Conservation (phyloP, 2,888 invertebrate genomes). For the Luperina testacea region DNA sequence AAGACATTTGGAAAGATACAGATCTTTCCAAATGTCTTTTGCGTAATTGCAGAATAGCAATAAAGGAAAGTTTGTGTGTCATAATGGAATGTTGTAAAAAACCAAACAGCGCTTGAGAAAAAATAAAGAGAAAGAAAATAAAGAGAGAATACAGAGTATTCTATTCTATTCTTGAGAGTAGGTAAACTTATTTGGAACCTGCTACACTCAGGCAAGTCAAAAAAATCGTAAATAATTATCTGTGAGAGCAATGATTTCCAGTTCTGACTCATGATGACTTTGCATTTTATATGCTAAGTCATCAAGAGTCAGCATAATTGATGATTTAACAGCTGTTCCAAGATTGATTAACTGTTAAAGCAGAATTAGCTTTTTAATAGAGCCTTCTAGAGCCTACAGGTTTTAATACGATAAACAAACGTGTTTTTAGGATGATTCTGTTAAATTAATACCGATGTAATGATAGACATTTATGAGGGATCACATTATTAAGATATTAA, state of each 20-base stretch:
- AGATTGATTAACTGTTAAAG: neutral
- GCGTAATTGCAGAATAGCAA: neutral
- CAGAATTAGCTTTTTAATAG: neutral
- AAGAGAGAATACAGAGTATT: too few species aligned
- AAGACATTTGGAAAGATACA: neutral
- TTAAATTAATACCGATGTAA: too few species aligned
- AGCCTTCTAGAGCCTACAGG: neutral
- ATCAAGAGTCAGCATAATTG: neutral
- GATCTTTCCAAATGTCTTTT: neutral
- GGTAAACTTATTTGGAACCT: neutral
- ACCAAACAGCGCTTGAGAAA: neutral
- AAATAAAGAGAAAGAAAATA: too few species aligned
- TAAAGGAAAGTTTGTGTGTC: neutral
- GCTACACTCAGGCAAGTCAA: neutral
- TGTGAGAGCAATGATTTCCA: neutral
- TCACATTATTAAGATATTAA: neutral
- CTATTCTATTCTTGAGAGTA: too few species aligned
- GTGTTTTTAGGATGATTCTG: neutral
- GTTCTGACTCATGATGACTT: too few species aligned
- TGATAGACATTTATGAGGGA: neutral
- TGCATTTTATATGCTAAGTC: neutral
- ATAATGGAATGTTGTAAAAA: neutral
- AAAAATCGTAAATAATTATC: neutral
- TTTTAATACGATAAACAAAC: too few species aligned
- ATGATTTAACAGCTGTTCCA: constrained; percentile 3